These are phyloP conservation scores for Chrysopilus asiliformis DNA, from an alignment of 2,888 invertebrate species.

Conservation along the genomic window DNA sequence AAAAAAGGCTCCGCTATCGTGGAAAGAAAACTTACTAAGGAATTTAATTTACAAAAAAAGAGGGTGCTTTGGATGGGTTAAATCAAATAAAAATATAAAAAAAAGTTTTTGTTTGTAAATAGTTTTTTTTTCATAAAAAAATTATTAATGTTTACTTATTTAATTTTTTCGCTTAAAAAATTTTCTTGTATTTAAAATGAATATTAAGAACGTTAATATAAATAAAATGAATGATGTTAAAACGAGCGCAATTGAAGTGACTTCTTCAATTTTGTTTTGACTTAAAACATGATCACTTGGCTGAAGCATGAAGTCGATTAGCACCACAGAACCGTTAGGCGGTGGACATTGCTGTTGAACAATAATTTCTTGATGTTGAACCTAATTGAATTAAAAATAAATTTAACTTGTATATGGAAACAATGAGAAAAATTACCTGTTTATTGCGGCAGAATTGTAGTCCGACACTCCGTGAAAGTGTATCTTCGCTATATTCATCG, in stretches of 20 bases:
- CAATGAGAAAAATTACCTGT: constrained; percentile 40
- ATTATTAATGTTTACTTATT: constrained; percentile 5
- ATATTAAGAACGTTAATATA: constrained; percentile 45
- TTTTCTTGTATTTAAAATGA: constrained; percentile 42
- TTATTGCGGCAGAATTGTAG: constrained; percentile 51
- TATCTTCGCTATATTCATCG: constrained; percentile 51
- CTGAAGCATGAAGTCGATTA: constrained; percentile 41
- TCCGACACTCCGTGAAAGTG: constrained; percentile 42
- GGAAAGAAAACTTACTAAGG: too few relatives aligned
- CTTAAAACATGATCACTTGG: constrained; percentile 41
- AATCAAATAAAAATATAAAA: too few relatives aligned
- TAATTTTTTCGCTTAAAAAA: constrained; percentile 20
- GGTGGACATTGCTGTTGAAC: constrained; percentile 69
- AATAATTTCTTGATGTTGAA: constrained; percentile 76
- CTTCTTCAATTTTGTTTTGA: constrained; percentile 39
- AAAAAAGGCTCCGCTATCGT: too few relatives aligned
- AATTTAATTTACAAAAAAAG: too few relatives aligned
- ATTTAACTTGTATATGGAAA: constrained; percentile 2
- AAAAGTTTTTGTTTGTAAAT: neutral
- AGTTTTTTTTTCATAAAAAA: neutral
- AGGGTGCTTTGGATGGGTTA: too few relatives aligned
- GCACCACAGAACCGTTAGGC: constrained; percentile 61
- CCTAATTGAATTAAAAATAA: constrained; percentile 34
- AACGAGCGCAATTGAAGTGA: constrained; percentile 46
- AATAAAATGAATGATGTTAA: constrained; percentile 49